phyloP scores from a whole-genome alignment of 2,113 vertebrate genomes.

The Castor canadensis region DNA sequence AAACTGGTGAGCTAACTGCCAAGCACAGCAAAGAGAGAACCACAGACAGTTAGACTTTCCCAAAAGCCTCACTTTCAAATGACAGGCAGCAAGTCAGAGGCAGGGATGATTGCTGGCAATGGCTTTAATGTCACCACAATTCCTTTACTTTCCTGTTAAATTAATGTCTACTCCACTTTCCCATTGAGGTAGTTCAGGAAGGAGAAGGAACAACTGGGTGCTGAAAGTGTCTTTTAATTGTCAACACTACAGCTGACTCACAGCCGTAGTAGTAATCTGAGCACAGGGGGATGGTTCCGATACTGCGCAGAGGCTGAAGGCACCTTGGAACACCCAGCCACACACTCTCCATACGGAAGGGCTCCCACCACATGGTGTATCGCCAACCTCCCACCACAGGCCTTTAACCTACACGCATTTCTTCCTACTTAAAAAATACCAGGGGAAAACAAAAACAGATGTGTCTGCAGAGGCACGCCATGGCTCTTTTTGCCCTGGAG shows the following conservation, averaged over 20 bases:
- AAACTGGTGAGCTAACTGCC: neutral
- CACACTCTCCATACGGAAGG: slow-evolving; percentile 54
- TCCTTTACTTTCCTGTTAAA: neutral
- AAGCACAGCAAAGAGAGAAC: neutral
- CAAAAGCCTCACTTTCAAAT: neutral
- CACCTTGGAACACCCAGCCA: too few species aligned
- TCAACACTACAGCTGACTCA: neutral
- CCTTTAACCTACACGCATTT: slow-evolving; percentile 72
- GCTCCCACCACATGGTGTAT: slow-evolving; percentile 49
- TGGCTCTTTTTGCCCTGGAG: neutral
- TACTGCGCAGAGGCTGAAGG: too few species aligned
- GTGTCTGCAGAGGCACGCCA: neutral
- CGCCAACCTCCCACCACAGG: neutral
- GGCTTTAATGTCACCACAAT: too few species aligned
- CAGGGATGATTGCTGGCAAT: too few species aligned
- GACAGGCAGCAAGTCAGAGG: too few species aligned
- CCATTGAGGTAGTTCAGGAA: neutral
- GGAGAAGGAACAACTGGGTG: neutral
- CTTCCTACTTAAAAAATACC: slow-evolving; percentile 73
- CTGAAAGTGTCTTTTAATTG: neutral
- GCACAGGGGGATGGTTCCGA: too few species aligned
- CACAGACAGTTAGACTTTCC: neutral
- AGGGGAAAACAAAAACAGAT: slow-evolving; percentile 75
- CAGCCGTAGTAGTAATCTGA: fast-evolving
- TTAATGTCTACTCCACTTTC: fast-evolving